Evolutionary conservation across 92 coral and sea anemone species (phyloP).

Genomic region (Parazoanthus darwini): DNA sequence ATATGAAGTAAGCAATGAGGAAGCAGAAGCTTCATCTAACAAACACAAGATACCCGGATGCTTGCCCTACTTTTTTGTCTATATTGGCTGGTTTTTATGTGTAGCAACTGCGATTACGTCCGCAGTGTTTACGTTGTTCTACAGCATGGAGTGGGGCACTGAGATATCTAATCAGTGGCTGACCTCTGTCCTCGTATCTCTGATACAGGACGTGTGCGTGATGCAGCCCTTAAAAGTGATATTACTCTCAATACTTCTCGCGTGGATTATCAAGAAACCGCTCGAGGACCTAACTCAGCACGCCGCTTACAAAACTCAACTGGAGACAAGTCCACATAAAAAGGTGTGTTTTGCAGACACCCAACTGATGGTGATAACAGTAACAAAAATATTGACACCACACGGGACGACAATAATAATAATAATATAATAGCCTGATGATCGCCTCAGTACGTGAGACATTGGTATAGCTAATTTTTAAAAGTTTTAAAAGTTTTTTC

Average conservation of each 20-base stretch:
- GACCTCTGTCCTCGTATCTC: constrained; percentile 77
- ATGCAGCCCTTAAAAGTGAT: constrained; percentile 85
- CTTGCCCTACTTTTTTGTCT: constrained; percentile 76
- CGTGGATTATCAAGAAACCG: constrained; percentile 80
- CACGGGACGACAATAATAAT: background rate
- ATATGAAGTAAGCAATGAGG: background rate
- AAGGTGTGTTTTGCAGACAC: constrained; percentile 20
- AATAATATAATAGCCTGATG: no score
- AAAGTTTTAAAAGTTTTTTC: no score
- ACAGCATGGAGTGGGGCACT: constrained; percentile 86
- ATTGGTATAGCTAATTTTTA: no score
- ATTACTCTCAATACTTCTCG: constrained; percentile 68
- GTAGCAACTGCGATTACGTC: constrained; percentile 57
- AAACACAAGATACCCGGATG: constrained; percentile 56
- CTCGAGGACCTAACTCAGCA: constrained; percentile 74
- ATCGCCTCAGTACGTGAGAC: no score
- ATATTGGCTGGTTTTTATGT: constrained; percentile 72
- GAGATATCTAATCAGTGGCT: constrained; percentile 82
- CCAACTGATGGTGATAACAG: background rate
- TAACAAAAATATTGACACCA: background rate
- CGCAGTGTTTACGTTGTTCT: constrained; percentile 66
- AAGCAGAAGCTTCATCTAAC: background rate
- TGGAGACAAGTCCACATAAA: constrained; percentile 50
- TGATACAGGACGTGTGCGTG: constrained; percentile 74
- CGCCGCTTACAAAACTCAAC: constrained; percentile 46